These are phyloP conservation scores for Mamestra configurata DNA, from an alignment of 1,140 invertebrate species.

Conservation along the genomic window DNA sequence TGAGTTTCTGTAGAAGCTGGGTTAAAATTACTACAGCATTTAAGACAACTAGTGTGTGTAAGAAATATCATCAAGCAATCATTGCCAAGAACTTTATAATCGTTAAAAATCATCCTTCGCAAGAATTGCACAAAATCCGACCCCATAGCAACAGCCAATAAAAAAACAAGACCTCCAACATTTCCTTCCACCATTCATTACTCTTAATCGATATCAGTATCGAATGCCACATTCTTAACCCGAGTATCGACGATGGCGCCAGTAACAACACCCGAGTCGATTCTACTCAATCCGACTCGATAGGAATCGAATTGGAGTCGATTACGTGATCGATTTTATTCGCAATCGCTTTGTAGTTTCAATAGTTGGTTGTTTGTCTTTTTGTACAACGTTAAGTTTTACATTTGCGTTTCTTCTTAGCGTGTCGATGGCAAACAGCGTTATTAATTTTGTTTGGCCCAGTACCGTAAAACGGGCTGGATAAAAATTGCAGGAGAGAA, in stretches of 20 bases:
- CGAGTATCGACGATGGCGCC: not conserved
- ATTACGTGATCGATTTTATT: conserved; percentile 35
- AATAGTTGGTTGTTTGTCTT: not conserved
- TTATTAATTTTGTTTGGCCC: no score
- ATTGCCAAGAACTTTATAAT: no score
- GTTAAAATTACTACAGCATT: not conserved
- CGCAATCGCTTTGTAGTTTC: not conserved
- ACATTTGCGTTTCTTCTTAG: not conserved
- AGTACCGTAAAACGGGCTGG: no score
- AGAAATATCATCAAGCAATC: no score
- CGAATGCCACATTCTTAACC: conserved; percentile 23
- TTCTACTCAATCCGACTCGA: conserved; percentile 5
- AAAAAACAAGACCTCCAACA: not conserved
- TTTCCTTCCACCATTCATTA: not conserved
- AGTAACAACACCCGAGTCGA: conserved; percentile 28
- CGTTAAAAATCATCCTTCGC: no score
- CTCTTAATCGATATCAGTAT: conserved; percentile 26
- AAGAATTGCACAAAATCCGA: not conserved
- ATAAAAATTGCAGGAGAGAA: no score
- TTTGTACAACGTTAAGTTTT: not conserved
- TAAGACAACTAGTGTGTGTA: no score
- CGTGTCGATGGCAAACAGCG: no score
- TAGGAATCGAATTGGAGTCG: conserved; percentile 4
- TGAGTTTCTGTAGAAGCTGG: no score
- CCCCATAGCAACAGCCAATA: not conserved